Evolutionary conservation across 2,113 vertebrate species (phyloP), one percentile per base, ranked within the genome.

Genomic region (Jaculus jaculus): DNA sequence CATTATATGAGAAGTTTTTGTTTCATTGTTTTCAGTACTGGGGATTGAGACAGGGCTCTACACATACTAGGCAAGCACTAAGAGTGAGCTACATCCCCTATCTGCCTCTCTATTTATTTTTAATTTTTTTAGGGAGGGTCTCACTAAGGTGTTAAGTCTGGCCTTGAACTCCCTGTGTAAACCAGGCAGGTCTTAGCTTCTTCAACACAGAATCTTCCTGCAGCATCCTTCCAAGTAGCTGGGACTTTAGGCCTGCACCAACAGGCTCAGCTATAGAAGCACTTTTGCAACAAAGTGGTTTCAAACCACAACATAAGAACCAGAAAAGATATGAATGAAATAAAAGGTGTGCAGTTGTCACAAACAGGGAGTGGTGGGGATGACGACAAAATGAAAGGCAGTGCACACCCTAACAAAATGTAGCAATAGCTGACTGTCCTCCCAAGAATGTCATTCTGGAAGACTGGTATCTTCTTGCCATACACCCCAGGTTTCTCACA

Each of bases 401-500:
- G 20, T 61, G 13, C 2, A 0, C 6, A 18, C 7, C 39, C 39
- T 0, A 74, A 42, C 0, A 37, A 71, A 78, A 18, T 12, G 1
- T 1, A 2, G 23, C 42, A 17, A 69, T 26, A 4, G 2, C 16
- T 21, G 3, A 26, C 1, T 15, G 4, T 4, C 1, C 23, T 10
- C 10, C 58, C 34, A 30, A 9, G 3, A 60, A 13, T 34, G 21
- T 17, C 72, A 11, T 37, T 71, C 39, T 54, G 54, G 13, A 58
- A 84, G 0, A 10, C 6, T n/a, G 26, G 18, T 2, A 3, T 66
- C n/a, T 54, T 28, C 3, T 32, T 77, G 18, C 54, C 42, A 9
- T 32, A 16, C 26, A 16, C 42, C 28, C 28, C 24, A 16, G 60
- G 23, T 68, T 65, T 23, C 84, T 28, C 61, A 42, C 23, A 82